Percentiles rank a stretch among this genome's conserved stretches.
Evolutionary conservation across 2,888 invertebrate genomes (phyloP).

Genomic region (Acronicta leporina): DNA sequence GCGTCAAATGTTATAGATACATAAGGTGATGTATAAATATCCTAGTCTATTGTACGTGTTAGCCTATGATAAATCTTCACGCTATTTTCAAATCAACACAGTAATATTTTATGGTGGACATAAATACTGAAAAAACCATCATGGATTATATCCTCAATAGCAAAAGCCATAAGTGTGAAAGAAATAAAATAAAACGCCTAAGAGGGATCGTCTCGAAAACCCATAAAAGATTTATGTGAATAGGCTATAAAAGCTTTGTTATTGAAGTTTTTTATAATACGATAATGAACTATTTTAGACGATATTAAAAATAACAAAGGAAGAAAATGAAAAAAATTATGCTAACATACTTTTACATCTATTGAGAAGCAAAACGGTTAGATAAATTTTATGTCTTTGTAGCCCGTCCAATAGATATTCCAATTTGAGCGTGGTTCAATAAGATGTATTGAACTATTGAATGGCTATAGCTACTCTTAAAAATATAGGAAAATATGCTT

Average conservation of each 20-base stretch:
- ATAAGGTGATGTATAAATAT: too few species aligned
- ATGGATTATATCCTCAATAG: slow-evolving; percentile 9
- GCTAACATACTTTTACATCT: too few species aligned
- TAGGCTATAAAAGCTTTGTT: slow-evolving; percentile 5
- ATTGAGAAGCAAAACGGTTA: too few species aligned
- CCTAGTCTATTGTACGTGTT: too few species aligned
- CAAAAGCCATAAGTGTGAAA: slow-evolving; percentile 10
- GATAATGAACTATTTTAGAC: not conserved
- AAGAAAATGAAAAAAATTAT: not conserved
- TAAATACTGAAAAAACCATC: slow-evolving; percentile 21
- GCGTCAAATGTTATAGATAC: too few species aligned
- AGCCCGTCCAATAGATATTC: too few species aligned
- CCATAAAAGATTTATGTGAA: slow-evolving; percentile 23
- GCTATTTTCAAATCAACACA: slow-evolving; percentile 1
- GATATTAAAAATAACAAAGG: not conserved
- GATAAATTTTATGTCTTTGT: too few species aligned
- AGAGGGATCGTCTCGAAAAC: slow-evolving; percentile 16
- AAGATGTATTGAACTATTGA: too few species aligned
- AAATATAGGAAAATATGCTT: too few species aligned
- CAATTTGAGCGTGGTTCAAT: too few species aligned
- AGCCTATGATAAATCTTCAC: not conserved
- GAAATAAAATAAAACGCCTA: slow-evolving; percentile 12
- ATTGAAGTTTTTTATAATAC: not conserved
- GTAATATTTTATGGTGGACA: slow-evolving; percentile 9
- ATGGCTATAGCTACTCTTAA: too few species aligned